A percentile compares a stretch with the other conserved stretches of the same genome.
Conservation (phyloP, 2,113 vertebrate species). For the Pachycephala philippinensis region DNA sequence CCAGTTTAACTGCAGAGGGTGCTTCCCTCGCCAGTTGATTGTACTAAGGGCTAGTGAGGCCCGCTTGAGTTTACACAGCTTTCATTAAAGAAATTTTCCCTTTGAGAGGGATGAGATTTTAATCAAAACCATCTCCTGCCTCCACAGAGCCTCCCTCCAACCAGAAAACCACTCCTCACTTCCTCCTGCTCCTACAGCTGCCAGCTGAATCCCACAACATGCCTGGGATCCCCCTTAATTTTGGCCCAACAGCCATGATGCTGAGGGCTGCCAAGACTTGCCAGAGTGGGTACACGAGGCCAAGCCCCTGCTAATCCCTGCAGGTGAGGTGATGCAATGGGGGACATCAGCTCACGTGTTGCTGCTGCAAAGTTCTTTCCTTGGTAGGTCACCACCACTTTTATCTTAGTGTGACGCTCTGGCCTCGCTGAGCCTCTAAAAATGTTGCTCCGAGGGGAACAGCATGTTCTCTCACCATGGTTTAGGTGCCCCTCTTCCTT, state of each 20-base stretch:
- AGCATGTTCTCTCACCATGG: rapidly evolving
- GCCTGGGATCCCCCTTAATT: background rate
- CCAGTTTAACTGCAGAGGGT: constrained; percentile 6
- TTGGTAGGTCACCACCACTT: background rate
- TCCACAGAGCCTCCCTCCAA: background rate
- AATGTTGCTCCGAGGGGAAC: background rate
- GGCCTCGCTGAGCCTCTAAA: background rate
- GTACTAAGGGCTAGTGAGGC: background rate
- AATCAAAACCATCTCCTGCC: background rate
- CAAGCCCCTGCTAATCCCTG: background rate
- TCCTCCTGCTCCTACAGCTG: background rate
- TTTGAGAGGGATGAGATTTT: background rate
- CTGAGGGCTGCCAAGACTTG: background rate
- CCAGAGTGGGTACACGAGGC: background rate
- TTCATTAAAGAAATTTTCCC: background rate
- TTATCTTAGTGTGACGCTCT: background rate
- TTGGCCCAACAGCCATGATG: rapidly evolving
- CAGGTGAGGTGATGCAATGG: background rate
- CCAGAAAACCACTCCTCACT: background rate
- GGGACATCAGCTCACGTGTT: background rate
- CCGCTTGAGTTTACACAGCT: background rate
- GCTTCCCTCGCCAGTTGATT: background rate
- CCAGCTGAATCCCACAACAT: background rate
- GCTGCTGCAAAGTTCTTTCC: background rate
- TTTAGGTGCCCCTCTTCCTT: background rate